Base-by-base conservation (phyloP, 2,888 invertebrate genomes). In the Muschampia plurimacula region DNA sequence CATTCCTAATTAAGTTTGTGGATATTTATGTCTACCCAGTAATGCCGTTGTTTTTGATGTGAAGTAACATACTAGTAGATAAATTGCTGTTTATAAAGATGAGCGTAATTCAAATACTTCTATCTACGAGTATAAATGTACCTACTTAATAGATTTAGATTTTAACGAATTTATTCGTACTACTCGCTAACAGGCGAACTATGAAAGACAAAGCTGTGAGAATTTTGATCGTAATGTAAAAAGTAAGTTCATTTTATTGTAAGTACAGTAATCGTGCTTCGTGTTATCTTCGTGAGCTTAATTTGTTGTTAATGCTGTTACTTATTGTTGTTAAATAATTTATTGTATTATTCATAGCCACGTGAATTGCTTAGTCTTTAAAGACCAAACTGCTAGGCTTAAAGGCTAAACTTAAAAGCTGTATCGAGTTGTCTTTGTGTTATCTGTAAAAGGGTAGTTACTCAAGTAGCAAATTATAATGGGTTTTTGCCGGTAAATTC, bases 141-240 rank as follows among this genome's bases (percentile, higher is more conserved):
- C 82, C 84, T 86, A 88, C 82, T 84, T 86, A 84, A 87, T 91
- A 91, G 88, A 86, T 87, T 79, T 91, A 91, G 89, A 90, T 76
- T 90, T 86, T 90, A 90, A 91, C 90, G 91, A 93, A 92, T 92
- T 92, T 92, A 92, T 89, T 91, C 89, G 83, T 91, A 89, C 86
- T 90, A 88, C 84, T 92, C 92, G 93, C 92, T 89, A 79, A 79
- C 80, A 86, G 87, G 93, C 92, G 93, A 92, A 89, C 89, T 90
- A 94, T 92, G 95, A 95, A 95, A 95, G 95, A 95, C 95, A 94
- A 93, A 94, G 91, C 92, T 93, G 94, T 94, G 94, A 94, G 94
- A 94, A 91, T 92, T 91, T 90, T 89, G 88, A 87, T 90, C 92
- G 83, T 92, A 93, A 88, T 93, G 91, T 93, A 92, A 90, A 91